Base-by-base conservation (phyloP, 2,113 vertebrate genomes). In the Catagonus wagneri region DNA sequence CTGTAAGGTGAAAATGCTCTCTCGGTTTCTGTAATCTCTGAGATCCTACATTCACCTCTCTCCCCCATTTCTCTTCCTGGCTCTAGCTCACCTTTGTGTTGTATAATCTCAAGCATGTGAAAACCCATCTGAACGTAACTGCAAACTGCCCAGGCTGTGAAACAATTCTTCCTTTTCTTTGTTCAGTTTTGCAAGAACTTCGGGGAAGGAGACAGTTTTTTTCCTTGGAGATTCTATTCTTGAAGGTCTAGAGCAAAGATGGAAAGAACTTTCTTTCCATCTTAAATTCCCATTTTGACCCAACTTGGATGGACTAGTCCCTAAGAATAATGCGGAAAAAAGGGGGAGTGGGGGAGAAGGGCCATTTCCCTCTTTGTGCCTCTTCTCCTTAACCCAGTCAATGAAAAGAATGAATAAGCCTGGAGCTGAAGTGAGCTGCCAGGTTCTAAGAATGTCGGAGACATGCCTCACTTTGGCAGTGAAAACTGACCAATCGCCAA, bases 371-470 rank as follows among this genome's bases (percentile, higher is more conserved):
- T 79, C 72, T 93, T 58, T 58, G 6, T 60, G 74, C 65, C 58
- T 94, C 39, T 80, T 29, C 60, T 66, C 80, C 79, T 84, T 54
- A 78, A 87, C 39, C 34, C 65, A 54, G n/a, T n/a, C 92, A 27
- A 71, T 39, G 65, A 68, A 83, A 83, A 76, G 63, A 25, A 34
- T 22, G 27, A 81, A 81, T 56, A 85, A 50, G n/a, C 66, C 34
- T 12, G 4, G 36, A 76, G n/a, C 39, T 71, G 60, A 90, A 71
- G 32, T 20, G 27, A 87, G 65, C 83, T 83, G 68, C n/a, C 66
- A 74, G 23, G 50, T 95, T 97, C 95, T 83, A 89, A 75, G 50
- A 34, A 58, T 3, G n/a, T 34, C 78, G 76, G 69, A 86, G 60
- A 32, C 74, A 80, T 79, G 83, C 75, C 50, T 83, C 32, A 36